These are phyloP conservation scores for Dicranocentrus wangi DNA, from an alignment of 2,888 invertebrate species.

Conservation along the genomic window DNA sequence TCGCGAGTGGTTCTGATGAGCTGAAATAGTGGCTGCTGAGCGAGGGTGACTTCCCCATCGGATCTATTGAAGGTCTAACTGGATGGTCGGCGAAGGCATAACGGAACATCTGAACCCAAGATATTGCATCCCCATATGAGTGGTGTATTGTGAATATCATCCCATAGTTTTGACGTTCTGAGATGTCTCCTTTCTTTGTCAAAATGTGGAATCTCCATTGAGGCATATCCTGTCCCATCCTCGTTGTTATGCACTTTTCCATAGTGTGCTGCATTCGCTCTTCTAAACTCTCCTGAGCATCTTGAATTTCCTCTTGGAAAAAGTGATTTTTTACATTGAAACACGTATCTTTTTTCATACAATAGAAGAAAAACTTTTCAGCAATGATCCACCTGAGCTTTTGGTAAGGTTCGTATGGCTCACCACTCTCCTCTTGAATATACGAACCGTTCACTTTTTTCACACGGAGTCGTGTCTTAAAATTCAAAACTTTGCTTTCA, in stretches of 20 bases:
- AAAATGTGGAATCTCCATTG: slow-evolving; percentile 68
- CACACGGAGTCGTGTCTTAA: slow-evolving; percentile 41
- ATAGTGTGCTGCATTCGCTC: slow-evolving; percentile 61
- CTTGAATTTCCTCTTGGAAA: slow-evolving; percentile 43
- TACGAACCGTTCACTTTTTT: slow-evolving; percentile 42
- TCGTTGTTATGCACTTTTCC: slow-evolving; percentile 66
- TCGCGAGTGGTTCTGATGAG: slow-evolving; percentile 35
- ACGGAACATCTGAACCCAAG: slow-evolving; percentile 70
- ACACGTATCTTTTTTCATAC: slow-evolving; percentile 63
- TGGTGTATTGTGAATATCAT: slow-evolving; percentile 68
- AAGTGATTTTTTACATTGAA: slow-evolving; percentile 69
- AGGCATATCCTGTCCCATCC: slow-evolving; percentile 58
- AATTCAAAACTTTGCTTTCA: slow-evolving; percentile 67
- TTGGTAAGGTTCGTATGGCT: slow-evolving; percentile 66
- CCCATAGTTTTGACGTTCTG: slow-evolving; percentile 49
- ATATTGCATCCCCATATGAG: slow-evolving; percentile 68
- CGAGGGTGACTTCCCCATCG: slow-evolving; percentile 61
- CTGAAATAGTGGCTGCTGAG: slow-evolving; percentile 43
- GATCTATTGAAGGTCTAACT: slow-evolving; percentile 63
- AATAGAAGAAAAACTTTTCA: slow-evolving; percentile 66
- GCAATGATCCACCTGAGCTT: slow-evolving; percentile 67
- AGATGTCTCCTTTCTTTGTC: slow-evolving; percentile 6
- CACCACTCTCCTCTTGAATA: slow-evolving; percentile 51
- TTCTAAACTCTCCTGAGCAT: slow-evolving; percentile 53
- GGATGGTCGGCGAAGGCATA: slow-evolving; percentile 67